Conservation (phyloP, 2,888 invertebrate species). For the Agrotis clavis region DNA sequence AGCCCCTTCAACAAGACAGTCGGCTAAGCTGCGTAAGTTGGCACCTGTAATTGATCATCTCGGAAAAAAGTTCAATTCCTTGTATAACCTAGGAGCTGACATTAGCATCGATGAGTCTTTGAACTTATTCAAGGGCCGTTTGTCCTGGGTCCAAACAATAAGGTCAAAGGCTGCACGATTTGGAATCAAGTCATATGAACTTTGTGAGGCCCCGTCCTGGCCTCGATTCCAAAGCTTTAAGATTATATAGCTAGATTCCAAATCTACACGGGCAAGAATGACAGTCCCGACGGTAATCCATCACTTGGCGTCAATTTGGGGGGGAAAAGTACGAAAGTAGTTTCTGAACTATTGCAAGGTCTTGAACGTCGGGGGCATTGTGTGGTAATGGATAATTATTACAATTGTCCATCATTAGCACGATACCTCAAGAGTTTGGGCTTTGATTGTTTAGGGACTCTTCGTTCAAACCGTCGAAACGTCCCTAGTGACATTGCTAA, state of each 20-base stretch:
- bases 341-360: constrained; percentile 46
- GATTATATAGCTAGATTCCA: constrained; percentile 48
- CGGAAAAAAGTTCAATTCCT: constrained; percentile 29
- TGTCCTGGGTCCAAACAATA: constrained; percentile 57
- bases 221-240: too few species aligned
- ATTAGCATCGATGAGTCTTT: constrained; percentile 59
- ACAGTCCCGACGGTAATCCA: neutral
- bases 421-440: neutral
- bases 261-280: constrained; percentile 42
- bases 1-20: constrained; percentile 8
- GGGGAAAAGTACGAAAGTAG: constrained; percentile 7
- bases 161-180: constrained; percentile 53
- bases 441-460: neutral
- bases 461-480: neutral
- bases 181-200: constrained; percentile 57
- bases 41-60: constrained; percentile 43
- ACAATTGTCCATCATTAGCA: neutral
- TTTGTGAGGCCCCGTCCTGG: constrained; percentile 61
- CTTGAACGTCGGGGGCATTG: constrained; percentile 41
- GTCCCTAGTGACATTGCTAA: neutral
- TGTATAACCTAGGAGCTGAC: constrained; percentile 23
- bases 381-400: neutral
- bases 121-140: constrained; percentile 58
- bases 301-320: constrained; percentile 14
- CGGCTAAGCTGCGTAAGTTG: constrained; percentile 14